Conservation (phyloP, 2,888 invertebrate species). For the Melanostoma scalare region DNA sequence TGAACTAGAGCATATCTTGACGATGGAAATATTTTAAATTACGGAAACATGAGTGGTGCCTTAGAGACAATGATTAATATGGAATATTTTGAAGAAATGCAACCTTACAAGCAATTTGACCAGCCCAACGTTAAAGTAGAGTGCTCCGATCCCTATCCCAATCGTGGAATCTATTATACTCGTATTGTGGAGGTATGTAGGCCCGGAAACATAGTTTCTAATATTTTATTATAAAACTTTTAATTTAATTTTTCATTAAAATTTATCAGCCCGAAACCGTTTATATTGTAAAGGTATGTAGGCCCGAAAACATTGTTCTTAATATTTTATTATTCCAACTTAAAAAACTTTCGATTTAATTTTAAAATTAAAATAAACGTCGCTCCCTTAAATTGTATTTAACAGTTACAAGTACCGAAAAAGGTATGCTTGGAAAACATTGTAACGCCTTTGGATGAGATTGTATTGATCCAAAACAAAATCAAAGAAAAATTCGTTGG, state of each 20-base stretch:
- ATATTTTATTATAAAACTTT: background rate
- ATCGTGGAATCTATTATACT: no score
- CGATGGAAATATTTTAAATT: slow-evolving; percentile 56
- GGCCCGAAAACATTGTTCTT: no score
- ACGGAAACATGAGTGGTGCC: slow-evolving; percentile 74
- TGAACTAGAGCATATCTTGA: slow-evolving; percentile 70
- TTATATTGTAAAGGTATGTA: slow-evolving; percentile 68
- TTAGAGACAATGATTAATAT: slow-evolving; percentile 77
- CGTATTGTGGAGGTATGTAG: slow-evolving; percentile 68
- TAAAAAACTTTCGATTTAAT: background rate
- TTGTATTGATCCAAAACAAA: slow-evolving; percentile 73
- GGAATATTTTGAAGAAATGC: slow-evolving; percentile 78
- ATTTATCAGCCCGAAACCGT: no score
- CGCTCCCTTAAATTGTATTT: no score
- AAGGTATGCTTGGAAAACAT: slow-evolving; percentile 41
- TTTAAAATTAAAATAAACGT: no score
- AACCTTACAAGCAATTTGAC: slow-evolving; percentile 74
- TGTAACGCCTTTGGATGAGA: slow-evolving; percentile 76
- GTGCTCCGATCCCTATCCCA: no score
- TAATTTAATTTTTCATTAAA: background rate
- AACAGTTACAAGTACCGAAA: slow-evolving; percentile 35
- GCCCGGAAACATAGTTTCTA: no score
- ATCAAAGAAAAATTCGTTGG: slow-evolving; percentile 52
- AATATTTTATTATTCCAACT: background rate
- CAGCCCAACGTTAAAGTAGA: slow-evolving; percentile 62